phyloP scores from a whole-genome alignment of 2,888 invertebrate genomes.

The Eudemis profundana region DNA sequence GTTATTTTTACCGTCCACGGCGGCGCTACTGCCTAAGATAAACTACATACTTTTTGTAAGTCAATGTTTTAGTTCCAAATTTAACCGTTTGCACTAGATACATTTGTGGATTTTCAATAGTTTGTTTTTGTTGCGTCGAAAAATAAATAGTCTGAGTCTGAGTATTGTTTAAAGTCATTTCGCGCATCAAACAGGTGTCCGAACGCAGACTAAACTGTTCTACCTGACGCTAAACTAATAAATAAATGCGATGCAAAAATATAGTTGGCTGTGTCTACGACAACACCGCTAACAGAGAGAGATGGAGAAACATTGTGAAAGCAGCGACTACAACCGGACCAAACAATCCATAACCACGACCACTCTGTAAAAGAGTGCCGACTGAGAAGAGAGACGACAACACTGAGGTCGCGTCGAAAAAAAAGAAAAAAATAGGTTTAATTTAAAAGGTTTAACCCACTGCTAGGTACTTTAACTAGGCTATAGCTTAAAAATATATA shows the following conservation, averaged over 20 bases:
- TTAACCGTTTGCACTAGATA: neutral
- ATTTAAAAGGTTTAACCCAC: too few relatives aligned
- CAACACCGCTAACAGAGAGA: too few relatives aligned
- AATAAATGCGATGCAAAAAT: neutral
- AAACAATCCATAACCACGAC: too few relatives aligned
- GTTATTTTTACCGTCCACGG: neutral
- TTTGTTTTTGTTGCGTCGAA: constrained; percentile 12
- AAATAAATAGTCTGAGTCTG: neutral
- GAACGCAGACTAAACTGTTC: constrained; percentile 22
- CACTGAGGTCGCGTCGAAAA: too few relatives aligned
- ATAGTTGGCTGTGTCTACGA: neutral
- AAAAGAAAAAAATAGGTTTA: too few relatives aligned
- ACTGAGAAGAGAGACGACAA: too few relatives aligned
- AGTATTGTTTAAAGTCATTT: constrained; percentile 7
- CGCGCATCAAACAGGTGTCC: constrained; percentile 26
- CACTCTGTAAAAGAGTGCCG: too few relatives aligned
- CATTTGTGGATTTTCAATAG: constrained; percentile 4
- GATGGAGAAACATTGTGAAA: too few relatives aligned
- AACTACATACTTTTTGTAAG: neutral
- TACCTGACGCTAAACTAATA: constrained; percentile 9
- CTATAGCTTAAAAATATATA: too few relatives aligned
- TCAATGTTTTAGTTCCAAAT: neutral
- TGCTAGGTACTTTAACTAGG: too few relatives aligned
- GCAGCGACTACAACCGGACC: too few relatives aligned
- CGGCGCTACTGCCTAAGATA: neutral